Conservation (phyloP, 1,140 invertebrate species). For the Apis dorsata region DNA sequence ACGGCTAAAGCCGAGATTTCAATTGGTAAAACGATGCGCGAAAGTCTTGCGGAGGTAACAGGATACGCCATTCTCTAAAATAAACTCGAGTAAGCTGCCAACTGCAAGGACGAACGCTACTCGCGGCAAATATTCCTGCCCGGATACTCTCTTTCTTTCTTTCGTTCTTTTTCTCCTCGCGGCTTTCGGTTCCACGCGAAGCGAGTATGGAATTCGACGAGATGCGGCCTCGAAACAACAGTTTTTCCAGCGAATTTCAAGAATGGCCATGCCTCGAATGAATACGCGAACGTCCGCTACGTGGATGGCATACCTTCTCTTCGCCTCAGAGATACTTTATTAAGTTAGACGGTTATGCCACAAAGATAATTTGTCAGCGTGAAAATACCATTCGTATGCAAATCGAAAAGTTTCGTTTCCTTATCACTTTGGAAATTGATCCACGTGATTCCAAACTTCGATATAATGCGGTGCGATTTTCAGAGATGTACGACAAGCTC, state of each 20-base stretch:
- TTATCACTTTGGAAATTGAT: not conserved
- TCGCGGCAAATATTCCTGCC: conserved; percentile 26
- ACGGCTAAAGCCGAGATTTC: conserved; percentile 44
- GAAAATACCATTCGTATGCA: not conserved
- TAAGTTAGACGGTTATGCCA: not conserved
- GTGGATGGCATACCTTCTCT: not conserved
- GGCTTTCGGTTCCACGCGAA: not conserved
- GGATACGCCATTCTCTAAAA: conserved; percentile 26
- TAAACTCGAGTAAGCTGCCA: conserved; percentile 27
- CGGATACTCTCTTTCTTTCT: not conserved
- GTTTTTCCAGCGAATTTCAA: not conserved
- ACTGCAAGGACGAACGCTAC: conserved; percentile 34
- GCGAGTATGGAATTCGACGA: not conserved
- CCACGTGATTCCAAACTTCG: not conserved
- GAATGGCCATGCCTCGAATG: not conserved
- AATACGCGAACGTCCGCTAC: not conserved
- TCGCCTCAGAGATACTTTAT: not conserved
- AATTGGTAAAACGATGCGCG: conserved; percentile 36
- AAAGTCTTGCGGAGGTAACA: conserved; percentile 27
- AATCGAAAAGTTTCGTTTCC: not conserved
- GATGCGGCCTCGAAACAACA: not conserved
- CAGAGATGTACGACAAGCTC: not conserved
- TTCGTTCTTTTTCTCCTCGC: not conserved
- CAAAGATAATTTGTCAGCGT: not conserved
- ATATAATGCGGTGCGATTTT: not conserved